phyloP scores from a whole-genome alignment of 2,888 invertebrate species.

The Lithophane socia region DNA sequence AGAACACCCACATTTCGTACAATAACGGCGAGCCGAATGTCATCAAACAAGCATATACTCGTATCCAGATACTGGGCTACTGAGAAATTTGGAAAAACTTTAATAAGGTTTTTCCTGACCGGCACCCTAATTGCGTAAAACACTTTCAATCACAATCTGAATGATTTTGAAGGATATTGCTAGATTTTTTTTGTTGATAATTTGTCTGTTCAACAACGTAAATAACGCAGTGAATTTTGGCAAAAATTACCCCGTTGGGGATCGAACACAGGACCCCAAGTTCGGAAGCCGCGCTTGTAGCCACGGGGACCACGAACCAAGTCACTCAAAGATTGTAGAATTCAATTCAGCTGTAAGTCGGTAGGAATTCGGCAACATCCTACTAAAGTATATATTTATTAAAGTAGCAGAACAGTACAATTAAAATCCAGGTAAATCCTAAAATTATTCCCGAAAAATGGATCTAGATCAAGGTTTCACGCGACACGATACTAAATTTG shows the following conservation, averaged over 20 bases:
- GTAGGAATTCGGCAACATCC: background rate
- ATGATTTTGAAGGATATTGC: no score
- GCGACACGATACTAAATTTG: conserved; percentile 24
- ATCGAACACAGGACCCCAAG: background rate
- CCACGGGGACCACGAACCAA: background rate
- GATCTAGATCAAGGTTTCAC: conserved; percentile 23
- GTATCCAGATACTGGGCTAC: background rate
- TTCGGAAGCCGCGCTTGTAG: background rate
- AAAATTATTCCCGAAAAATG: conserved; percentile 30
- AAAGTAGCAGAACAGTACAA: background rate
- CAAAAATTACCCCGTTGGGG: no score
- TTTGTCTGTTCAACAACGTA: no score
- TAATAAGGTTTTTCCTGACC: background rate
- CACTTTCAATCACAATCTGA: no score
- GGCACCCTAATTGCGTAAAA: no score
- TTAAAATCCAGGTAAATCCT: conserved; percentile 11
- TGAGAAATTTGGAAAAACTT: background rate
- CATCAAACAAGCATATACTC: background rate
- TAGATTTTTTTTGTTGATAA: no score
- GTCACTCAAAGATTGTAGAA: background rate
- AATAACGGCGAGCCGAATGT: background rate
- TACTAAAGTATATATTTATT: no score
- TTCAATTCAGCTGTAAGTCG: background rate
- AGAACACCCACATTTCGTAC: background rate
- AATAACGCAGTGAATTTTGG: no score